Evolutionary conservation across 2,113 vertebrate species (phyloP), one percentile per base, ranked within the genome.

Genomic region (Pampusana beccarii): DNA sequence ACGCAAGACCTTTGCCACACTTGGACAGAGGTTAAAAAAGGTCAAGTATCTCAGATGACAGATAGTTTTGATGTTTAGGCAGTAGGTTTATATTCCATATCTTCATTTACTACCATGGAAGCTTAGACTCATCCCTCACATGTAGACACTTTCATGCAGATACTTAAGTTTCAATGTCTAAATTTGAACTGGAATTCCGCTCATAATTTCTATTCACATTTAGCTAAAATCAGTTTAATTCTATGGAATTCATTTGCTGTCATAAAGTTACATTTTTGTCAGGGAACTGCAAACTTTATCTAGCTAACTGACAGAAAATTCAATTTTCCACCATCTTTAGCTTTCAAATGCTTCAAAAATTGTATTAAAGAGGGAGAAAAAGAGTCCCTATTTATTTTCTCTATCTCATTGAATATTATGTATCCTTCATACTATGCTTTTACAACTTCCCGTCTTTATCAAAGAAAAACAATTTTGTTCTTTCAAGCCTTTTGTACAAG

Each of bases 251-350:
- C 2, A 2, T 64, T 73, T 58, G 48, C 11, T 16, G 28, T 42
- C 24, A 74, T 54, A 21, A 69, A 79, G 2, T 13, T 12, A 36
- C 2, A 53, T 42, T 86, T 92, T 36, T 67, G 25, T 9, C 13
- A 48, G 42, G 8, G 10, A 86, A 25, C 5, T 18, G 66, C 6
- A 51, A 75, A 36, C 4, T 60, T 67, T 36, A 34, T 25, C 26
- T 10, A 69, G 16, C 69, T 78, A 69, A 31, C 25, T 61, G 16
- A 40, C 6, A 67, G 4, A 48, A 86, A 81, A 71, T 67, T 5
- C 0, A 23, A 3, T 10, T 54, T 80, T 80, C 56, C 21, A 23
- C 4, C 11, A 33, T 14, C 11, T 11, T 15, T 36, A n/a, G 0
- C 11, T 64, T 86, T 82, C 36, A 53, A 48, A 69, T 69, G 16